Conservation (phyloP, 2,888 invertebrate genomes). For the Argyra leucocephala region DNA sequence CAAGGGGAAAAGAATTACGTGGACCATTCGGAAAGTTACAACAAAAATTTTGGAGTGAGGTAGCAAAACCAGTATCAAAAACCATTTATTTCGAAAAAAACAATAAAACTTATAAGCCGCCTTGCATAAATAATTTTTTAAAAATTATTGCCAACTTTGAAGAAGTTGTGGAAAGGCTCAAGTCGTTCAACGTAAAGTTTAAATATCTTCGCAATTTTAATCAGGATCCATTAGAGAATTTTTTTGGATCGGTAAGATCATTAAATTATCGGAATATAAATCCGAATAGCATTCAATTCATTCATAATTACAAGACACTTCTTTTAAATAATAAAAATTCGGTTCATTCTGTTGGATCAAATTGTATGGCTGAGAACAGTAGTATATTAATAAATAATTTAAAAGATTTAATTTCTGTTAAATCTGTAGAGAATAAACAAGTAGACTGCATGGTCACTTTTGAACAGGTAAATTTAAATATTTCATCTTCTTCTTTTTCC, state of each 20-base stretch:
- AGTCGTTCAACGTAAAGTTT: not conserved
- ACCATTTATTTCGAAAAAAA: not conserved
- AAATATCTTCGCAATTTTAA: not conserved
- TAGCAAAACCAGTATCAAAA: not conserved
- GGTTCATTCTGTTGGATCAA: not conserved
- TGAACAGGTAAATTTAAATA: too few relatives aligned
- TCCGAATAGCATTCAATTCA: not conserved
- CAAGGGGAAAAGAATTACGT: not conserved
- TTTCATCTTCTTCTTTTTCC: too few relatives aligned
- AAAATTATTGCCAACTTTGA: not conserved
- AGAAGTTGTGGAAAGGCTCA: not conserved
- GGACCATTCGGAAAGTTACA: not conserved
- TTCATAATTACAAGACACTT: not conserved
- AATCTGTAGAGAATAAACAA: too few relatives aligned
- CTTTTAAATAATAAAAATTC: not conserved
- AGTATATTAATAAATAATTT: too few relatives aligned
- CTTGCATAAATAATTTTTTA: not conserved
- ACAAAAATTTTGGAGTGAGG: not conserved
- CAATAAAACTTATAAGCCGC: not conserved
- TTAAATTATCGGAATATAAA: not conserved
- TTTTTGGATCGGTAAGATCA: not conserved
- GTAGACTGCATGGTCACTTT: too few relatives aligned
- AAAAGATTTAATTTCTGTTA: too few relatives aligned
- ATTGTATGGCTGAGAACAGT: not conserved
- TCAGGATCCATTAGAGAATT: not conserved